These are phyloP conservation scores for Rhodeus uyekii DNA, from an alignment of 2,797 vertebrate species.

Conservation along the genomic window DNA sequence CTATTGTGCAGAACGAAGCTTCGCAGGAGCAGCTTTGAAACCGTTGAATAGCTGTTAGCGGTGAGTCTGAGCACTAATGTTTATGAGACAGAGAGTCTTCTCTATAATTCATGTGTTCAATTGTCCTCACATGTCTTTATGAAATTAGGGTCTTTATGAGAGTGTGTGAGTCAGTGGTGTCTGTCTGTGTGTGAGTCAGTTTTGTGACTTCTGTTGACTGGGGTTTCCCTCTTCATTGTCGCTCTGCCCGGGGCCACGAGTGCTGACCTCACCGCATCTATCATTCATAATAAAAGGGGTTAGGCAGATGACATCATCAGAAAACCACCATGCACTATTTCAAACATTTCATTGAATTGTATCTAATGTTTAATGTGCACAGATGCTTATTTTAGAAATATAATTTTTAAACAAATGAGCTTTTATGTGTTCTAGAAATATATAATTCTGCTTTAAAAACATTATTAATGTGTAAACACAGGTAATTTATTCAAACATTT, in stretches of 20 bases:
- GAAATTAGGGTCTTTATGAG: not conserved
- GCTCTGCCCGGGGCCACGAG: constrained; percentile 1
- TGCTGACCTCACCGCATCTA: not conserved
- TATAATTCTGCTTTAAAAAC: not conserved
- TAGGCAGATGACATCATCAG: constrained; percentile 25
- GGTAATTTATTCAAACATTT: too few species aligned
- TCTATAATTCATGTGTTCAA: not conserved
- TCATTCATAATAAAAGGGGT: not conserved
- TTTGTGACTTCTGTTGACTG: not conserved
- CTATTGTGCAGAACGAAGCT: constrained; percentile 53
- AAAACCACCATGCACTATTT: not conserved
- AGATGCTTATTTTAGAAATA: not conserved
- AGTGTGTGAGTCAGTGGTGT: constrained; percentile 11
- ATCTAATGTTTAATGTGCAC: not conserved
- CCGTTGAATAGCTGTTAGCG: not conserved
- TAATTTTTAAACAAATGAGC: not conserved
- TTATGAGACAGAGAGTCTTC: not conserved
- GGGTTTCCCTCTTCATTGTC: not conserved
- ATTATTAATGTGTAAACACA: too few species aligned
- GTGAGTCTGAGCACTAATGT: not conserved
- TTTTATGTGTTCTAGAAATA: not conserved
- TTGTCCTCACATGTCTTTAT: not conserved
- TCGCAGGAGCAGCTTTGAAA: constrained; percentile 52
- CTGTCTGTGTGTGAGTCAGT: constrained; percentile 13
- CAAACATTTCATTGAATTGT: too few species aligned